Evolutionary conservation across 2,113 vertebrate species (phyloP).

Genomic region (Indicator indicator): DNA sequence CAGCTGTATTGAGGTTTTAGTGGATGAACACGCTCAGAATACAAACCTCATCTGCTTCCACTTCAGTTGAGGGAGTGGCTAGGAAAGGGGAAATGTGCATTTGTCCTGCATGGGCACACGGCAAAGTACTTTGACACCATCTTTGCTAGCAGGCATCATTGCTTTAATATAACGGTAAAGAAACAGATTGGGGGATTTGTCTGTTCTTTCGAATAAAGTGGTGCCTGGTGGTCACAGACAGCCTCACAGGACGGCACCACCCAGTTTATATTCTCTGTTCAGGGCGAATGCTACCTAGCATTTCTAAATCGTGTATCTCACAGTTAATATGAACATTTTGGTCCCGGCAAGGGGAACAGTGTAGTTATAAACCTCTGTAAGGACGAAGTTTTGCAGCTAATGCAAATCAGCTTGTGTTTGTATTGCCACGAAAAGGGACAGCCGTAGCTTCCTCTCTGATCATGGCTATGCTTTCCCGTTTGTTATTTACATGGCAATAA

Average conservation of each 20-base stretch:
- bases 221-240: background rate
- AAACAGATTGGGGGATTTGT: background rate
- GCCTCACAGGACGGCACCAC: background rate
- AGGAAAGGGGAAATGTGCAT: background rate
- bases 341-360: background rate
- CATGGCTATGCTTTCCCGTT: background rate
- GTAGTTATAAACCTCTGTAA: background rate
- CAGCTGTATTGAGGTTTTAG: rapidly evolving
- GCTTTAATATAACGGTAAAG: background rate
- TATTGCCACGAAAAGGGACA: constrained; percentile 7
- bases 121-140: background rate
- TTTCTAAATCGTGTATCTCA: background rate
- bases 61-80: background rate
- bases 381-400: background rate
- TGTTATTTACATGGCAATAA: background rate
- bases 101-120: background rate
- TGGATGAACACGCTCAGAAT: background rate
- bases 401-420: background rate
- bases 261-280: background rate
- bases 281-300: background rate
- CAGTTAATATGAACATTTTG: rapidly evolving
- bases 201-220: background rate
- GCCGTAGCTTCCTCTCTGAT: background rate
- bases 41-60: background rate
- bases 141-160: background rate